Evolutionary conservation across 2,797 vertebrate species (phyloP).

Genomic region (Lacerta agilis): DNA sequence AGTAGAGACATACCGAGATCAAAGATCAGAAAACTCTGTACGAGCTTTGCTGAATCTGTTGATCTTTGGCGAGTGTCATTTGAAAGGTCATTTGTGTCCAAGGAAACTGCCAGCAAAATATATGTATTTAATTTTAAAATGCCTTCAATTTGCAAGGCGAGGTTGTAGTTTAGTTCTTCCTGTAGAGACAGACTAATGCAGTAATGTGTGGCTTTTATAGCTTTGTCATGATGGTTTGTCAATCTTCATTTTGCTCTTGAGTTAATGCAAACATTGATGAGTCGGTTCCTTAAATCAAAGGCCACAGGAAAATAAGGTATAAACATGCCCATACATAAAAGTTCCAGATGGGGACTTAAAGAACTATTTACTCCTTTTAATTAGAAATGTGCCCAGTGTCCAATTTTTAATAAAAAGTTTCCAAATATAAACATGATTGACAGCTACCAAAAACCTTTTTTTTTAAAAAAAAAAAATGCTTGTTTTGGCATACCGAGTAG

Average conservation of each 20-base stretch:
- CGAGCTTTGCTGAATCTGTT: constrained; percentile 43
- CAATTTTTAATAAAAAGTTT: not conserved
- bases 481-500: not conserved
- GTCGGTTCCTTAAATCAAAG: constrained; percentile 48
- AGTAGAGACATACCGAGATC: constrained; percentile 38
- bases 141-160: constrained; percentile 39
- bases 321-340: constrained; percentile 24
- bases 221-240: constrained; percentile 26
- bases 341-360: not conserved
- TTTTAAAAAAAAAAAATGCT: no score
- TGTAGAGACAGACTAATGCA: constrained; percentile 34
- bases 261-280: constrained; percentile 14
- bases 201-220: constrained; percentile 27
- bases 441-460: not conserved
- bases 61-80: constrained; percentile 41
- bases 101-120: constrained; percentile 43
- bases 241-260: constrained; percentile 43
- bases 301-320: constrained; percentile 12
- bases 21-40: constrained; percentile 36
- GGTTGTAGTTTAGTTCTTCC: constrained; percentile 40
- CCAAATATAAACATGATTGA: not conserved
- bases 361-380: not conserved
- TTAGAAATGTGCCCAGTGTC: not conserved
- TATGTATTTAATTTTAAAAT: constrained; percentile 47
- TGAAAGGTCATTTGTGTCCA: constrained; percentile 42